Conservation (phyloP, 2,888 invertebrate genomes). For the Scaptomyza cyrtandrae region DNA sequence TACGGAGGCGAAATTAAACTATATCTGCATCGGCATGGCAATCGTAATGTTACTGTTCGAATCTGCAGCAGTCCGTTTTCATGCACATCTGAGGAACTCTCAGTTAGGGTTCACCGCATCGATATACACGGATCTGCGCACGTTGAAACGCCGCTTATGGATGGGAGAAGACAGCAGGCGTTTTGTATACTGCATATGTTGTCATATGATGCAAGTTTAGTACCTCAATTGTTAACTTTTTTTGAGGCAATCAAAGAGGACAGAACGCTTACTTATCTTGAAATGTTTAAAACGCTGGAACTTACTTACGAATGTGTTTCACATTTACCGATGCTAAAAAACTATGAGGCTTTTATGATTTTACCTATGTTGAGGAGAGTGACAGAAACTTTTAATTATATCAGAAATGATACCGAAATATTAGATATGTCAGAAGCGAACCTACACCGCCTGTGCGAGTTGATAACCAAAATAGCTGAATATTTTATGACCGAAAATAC, state of each 20-base stretch:
- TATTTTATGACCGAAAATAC: background rate
- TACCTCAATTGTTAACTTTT: background rate
- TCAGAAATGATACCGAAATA: slow-evolving; percentile 27
- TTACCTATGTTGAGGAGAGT: slow-evolving; percentile 8
- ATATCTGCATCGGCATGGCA: background rate
- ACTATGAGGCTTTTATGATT: slow-evolving; percentile 6
- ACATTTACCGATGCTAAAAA: background rate
- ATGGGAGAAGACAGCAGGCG: slow-evolving; percentile 20
- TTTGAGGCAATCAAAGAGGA: background rate
- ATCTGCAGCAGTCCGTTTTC: slow-evolving; percentile 17
- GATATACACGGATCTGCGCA: background rate
- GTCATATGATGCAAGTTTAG: background rate
- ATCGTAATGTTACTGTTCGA: slow-evolving; percentile 15
- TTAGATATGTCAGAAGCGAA: slow-evolving; percentile 23
- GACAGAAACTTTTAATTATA: background rate
- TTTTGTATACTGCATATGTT: slow-evolving; percentile 26
- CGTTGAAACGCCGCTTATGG: background rate
- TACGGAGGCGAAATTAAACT: slow-evolving; percentile 4
- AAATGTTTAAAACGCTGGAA: slow-evolving; percentile 31
- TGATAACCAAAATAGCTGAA: slow-evolving; percentile 25
- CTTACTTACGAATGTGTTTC: slow-evolving; percentile 2
- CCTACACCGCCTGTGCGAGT: background rate
- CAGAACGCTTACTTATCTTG: background rate
- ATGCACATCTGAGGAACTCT: background rate
- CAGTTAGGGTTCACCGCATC: background rate